These are phyloP conservation scores for Trichacis sp. DNA, from an alignment of 2,888 invertebrate species.

Conservation along the genomic window DNA sequence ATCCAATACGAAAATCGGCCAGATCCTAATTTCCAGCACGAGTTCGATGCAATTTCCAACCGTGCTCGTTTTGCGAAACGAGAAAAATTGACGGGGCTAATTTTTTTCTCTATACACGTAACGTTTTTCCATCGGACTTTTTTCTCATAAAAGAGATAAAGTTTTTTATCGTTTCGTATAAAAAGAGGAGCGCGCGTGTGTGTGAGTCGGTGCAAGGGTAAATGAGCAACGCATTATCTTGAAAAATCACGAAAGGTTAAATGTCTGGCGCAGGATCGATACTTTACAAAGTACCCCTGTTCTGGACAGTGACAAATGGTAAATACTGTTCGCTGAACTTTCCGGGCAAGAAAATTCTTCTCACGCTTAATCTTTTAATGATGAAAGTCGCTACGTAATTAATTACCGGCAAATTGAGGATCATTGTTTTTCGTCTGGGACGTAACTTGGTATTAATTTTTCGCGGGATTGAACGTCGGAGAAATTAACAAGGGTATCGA, in stretches of 20 bases:
- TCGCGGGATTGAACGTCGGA: background rate
- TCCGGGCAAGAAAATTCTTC: conserved; percentile 51
- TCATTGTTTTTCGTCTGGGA: conserved; percentile 21
- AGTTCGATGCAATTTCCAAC: too few species aligned
- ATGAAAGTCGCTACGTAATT: conserved; percentile 53
- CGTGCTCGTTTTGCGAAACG: too few species aligned
- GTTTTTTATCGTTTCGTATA: conserved; percentile 1
- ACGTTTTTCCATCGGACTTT: conserved; percentile 8
- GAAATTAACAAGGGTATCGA: background rate
- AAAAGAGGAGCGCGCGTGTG: conserved; percentile 29
- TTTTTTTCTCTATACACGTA: conserved; percentile 14
- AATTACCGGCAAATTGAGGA: conserved; percentile 61
- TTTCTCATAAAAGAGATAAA: conserved; percentile 5
- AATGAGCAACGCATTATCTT: conserved; percentile 18
- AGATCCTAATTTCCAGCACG: too few species aligned
- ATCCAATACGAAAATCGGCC: too few species aligned
- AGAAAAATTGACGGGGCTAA: background rate
- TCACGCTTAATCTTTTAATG: conserved; percentile 52
- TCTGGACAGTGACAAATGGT: conserved; percentile 66
- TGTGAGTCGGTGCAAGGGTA: conserved; percentile 49
- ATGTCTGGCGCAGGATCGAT: conserved; percentile 55
- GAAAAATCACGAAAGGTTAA: conserved; percentile 25
- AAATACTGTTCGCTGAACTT: conserved; percentile 59
- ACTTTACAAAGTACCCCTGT: conserved; percentile 64
- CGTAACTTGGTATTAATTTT: too few species aligned